phyloP scores from a whole-genome alignment of 2,797 vertebrate species.

The Notolepis coatsorum region DNA sequence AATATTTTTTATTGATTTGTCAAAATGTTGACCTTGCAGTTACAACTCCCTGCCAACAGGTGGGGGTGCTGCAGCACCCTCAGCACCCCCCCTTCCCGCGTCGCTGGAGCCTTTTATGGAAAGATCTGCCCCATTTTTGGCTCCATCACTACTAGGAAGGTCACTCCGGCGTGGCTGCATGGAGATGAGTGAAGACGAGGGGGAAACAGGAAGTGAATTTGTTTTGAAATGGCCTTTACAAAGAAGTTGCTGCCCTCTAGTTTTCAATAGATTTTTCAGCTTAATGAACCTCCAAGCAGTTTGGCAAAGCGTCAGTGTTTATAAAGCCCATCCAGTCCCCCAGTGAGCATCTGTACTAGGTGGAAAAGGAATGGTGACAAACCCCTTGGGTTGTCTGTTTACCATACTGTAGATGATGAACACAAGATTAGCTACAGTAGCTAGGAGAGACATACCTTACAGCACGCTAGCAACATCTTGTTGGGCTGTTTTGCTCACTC shows the following conservation, averaged over 20 bases:
- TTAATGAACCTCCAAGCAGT: constrained; percentile 37
- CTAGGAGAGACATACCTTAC: neutral
- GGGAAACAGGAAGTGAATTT: constrained; percentile 23
- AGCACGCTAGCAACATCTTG: neutral
- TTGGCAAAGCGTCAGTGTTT: constrained; percentile 1
- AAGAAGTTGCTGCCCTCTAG: constrained; percentile 31
- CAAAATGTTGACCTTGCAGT: too few relatives aligned
- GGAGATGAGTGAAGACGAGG: constrained; percentile 13
- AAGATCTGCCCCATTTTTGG: too few relatives aligned
- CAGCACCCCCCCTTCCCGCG: too few relatives aligned
- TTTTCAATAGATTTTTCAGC: constrained; percentile 26
- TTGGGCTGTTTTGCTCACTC: neutral
- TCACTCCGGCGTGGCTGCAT: too few relatives aligned
- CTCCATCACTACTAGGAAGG: too few relatives aligned
- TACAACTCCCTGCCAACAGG: too few relatives aligned
- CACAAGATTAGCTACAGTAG: constrained; percentile 9
- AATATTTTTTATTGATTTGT: too few relatives aligned
- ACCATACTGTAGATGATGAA: constrained; percentile 8
- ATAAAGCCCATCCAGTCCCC: constrained; percentile 7
- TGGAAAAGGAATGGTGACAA: constrained; percentile 5
- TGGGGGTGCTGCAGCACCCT: too few relatives aligned
- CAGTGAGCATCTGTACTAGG: constrained; percentile 19
- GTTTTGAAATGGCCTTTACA: constrained; percentile 43
- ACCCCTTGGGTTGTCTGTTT: neutral
- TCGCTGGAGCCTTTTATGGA: too few relatives aligned